phyloP scores from a whole-genome alignment of 1,140 invertebrate species.

The Nasonia longicornis region DNA sequence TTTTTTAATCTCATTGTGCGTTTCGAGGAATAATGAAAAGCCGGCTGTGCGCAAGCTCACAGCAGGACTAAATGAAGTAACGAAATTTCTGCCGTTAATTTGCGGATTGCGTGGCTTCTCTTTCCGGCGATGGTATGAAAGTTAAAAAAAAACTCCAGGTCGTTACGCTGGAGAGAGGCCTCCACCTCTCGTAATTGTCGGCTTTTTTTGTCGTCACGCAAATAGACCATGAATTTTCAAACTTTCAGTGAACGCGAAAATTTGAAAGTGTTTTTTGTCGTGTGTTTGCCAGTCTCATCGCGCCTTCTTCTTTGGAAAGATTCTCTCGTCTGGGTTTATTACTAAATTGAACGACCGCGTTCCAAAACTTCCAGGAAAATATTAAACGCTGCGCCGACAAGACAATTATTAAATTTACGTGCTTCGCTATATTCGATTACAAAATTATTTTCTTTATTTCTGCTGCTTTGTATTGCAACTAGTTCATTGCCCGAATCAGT shows the following conservation, averaged over 20 bases:
- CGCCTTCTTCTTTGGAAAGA: background rate
- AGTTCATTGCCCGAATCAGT: no score
- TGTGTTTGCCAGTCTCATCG: background rate
- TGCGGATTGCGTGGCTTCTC: slow-evolving; percentile 27
- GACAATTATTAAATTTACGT: no score
- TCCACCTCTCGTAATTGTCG: slow-evolving; percentile 5
- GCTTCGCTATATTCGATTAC: no score
- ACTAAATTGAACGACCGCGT: background rate
- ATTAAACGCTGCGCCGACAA: background rate
- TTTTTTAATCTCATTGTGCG: background rate
- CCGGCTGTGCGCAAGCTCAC: background rate
- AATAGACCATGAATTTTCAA: slow-evolving; percentile 33
- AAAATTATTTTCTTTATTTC: no score
- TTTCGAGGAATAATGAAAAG: slow-evolving; percentile 1
- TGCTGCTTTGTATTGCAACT: no score
- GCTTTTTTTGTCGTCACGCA: slow-evolving; percentile 13
- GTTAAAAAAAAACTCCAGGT: slow-evolving; percentile 21
- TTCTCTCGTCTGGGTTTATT: background rate
- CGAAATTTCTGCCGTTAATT: slow-evolving; percentile 27
- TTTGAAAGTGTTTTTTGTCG: slow-evolving; percentile 1
- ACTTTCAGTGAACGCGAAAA: slow-evolving; percentile 9
- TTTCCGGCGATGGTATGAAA: background rate
- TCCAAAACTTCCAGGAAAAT: no score
- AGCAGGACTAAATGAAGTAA: background rate
- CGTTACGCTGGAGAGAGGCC: background rate